phyloP scores from a whole-genome alignment of 2,888 invertebrate genomes.

The Drosophila mettleri region DNA sequence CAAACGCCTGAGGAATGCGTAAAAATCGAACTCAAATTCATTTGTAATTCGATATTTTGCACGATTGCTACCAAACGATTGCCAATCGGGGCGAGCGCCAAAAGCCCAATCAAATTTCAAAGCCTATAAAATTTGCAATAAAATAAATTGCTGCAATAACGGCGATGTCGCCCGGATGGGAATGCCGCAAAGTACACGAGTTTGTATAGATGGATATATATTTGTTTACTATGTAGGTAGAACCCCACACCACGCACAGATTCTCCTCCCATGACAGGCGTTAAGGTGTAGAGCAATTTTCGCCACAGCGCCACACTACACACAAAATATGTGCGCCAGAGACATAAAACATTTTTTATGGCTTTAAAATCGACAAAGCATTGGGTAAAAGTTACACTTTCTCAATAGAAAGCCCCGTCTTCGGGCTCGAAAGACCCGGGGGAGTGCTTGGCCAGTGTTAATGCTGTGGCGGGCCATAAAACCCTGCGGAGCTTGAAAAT shows the following conservation, averaged over 20 bases:
- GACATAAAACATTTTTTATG: conserved; percentile 80
- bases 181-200: conserved; percentile 46
- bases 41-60: conserved; percentile 76
- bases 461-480: conserved; percentile 67
- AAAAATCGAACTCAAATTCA: conserved; percentile 62
- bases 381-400: conserved; percentile 77
- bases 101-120: conserved; percentile 73
- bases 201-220: conserved; percentile 4
- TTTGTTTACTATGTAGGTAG: conserved; percentile 1
- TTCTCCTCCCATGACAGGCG: neutral
- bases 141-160: conserved; percentile 76
- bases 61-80: conserved; percentile 49
- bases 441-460: conserved; percentile 67
- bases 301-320: conserved; percentile 45
- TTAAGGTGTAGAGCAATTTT: conserved; percentile 74
- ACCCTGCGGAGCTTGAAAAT: conserved; percentile 51
- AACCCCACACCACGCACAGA: conserved; percentile 2
- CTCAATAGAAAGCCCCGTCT: conserved; percentile 70
- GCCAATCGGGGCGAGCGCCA: conserved; percentile 35
- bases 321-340: conserved; percentile 51
- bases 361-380: conserved; percentile 71
- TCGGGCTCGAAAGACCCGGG: conserved; percentile 32
- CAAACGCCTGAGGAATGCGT: conserved; percentile 38
- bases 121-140: conserved; percentile 78
- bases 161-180: conserved; percentile 45